A percentile compares a stretch with the other conserved stretches of the same genome.
phyloP scores from a whole-genome alignment of 2,797 vertebrate species.

The Sebastes matsubarae region DNA sequence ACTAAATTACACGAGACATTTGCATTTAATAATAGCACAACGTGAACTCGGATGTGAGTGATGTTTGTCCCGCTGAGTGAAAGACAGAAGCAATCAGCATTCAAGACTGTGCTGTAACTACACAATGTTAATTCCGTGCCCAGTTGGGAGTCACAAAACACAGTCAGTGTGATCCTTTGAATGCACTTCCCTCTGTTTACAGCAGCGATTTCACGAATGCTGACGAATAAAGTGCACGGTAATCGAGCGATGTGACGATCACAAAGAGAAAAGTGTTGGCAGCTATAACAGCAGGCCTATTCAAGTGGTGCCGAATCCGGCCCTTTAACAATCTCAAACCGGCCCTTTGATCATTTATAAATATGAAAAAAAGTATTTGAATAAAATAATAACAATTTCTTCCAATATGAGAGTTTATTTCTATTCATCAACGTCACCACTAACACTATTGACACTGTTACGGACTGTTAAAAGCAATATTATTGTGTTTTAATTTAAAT shows the following conservation, averaged over 20 bases:
- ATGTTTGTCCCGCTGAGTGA: background rate
- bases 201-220: background rate
- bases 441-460: too few species aligned
- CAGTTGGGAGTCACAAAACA: background rate
- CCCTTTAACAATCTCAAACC: too few species aligned
- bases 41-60: background rate
- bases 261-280: slow-evolving; percentile 7
- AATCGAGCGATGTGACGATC: background rate
- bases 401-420: too few species aligned
- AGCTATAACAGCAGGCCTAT: background rate
- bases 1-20: background rate
- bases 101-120: background rate
- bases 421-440: too few species aligned
- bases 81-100: slow-evolving; percentile 4
- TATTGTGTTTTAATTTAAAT: too few species aligned
- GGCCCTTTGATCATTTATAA: too few species aligned
- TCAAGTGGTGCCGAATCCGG: too few species aligned
- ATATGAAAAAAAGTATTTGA: too few species aligned
- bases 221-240: background rate
- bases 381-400: too few species aligned
- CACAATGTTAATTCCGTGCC: background rate
- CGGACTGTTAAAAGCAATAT: too few species aligned
- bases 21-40: background rate
- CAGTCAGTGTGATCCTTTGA: background rate
- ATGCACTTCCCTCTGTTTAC: slow-evolving; percentile 4